A percentile compares a stretch with the other conserved stretches of the same genome.
phyloP scores from a whole-genome alignment of 2,888 invertebrate genomes.

The Chouioia cunea region DNA sequence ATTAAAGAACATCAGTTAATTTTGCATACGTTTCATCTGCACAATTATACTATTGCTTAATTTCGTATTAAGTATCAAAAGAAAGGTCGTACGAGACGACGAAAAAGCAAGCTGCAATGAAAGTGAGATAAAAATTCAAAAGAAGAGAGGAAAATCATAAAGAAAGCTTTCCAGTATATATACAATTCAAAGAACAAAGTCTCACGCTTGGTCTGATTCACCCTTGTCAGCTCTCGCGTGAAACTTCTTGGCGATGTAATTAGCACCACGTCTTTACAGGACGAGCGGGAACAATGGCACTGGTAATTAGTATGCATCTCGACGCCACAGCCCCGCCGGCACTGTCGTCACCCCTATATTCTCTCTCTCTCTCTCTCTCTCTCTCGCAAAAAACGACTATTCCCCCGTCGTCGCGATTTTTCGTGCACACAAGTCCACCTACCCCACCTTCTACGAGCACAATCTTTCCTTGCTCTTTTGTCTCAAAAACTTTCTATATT shows the following conservation, averaged over 20 bases:
- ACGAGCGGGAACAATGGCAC: slow-evolving; percentile 57
- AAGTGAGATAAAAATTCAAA: slow-evolving; percentile 6
- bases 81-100: slow-evolving; percentile 12
- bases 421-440: not conserved
- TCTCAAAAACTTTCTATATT: too few species aligned
- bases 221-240: slow-evolving; percentile 23
- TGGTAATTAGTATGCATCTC: slow-evolving; percentile 63
- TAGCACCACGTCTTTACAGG: slow-evolving; percentile 63
- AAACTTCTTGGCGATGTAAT: slow-evolving; percentile 64
- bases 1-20: too few species aligned
- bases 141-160: not conserved
- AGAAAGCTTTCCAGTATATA: not conserved
- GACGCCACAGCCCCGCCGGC: slow-evolving; percentile 23
- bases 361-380: too few species aligned
- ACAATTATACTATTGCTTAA: too few species aligned
- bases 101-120: slow-evolving; percentile 1
- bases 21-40: too few species aligned
- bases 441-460: not conserved
- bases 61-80: not conserved
- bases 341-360: slow-evolving; percentile 24
- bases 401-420: slow-evolving; percentile 5
- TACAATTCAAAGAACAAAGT: slow-evolving; percentile 39
- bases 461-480: not conserved
- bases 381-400: slow-evolving; percentile 37
- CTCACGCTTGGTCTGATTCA: slow-evolving; percentile 37